Conservation (phyloP, 1,140 invertebrate species). For the Agrypnia vestita region DNA sequence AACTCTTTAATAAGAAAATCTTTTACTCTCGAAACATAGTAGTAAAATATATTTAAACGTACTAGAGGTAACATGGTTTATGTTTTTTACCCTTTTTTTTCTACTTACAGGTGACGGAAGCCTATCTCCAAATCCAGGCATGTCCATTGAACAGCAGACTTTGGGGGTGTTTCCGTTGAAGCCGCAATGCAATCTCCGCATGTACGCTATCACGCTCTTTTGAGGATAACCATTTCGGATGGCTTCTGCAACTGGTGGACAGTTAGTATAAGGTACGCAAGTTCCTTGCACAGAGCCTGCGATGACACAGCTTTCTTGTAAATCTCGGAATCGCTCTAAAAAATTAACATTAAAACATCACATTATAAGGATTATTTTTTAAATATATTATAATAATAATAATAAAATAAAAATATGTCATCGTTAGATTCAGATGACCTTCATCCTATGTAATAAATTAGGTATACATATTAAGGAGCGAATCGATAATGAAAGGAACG, state of each 20-base stretch:
- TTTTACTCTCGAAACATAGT: no score
- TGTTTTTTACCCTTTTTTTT: no score
- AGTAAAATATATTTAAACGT: no score
- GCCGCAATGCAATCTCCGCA: slow-evolving; percentile 67
- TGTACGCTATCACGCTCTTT: slow-evolving; percentile 61
- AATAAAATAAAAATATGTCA: no score
- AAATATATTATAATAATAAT: no score
- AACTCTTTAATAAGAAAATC: no score
- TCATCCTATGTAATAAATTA: no score
- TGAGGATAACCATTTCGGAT: slow-evolving; percentile 64
- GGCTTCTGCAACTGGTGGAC: slow-evolving; percentile 62
- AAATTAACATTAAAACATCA: background rate
- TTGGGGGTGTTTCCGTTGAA: slow-evolving; percentile 66
- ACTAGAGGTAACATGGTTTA: no score
- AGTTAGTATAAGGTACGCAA: slow-evolving; percentile 66
- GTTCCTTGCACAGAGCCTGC: slow-evolving; percentile 51
- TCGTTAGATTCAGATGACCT: no score
- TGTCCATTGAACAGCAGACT: slow-evolving; percentile 68
- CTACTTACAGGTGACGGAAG: slow-evolving; percentile 6
- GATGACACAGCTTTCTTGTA: background rate
- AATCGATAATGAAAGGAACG: no score
- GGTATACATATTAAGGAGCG: no score
- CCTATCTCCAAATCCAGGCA: slow-evolving; percentile 62
- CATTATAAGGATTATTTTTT: no score
- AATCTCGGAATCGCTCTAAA: background rate